Conservation (phyloP, 2,113 vertebrate species). For the Triplophysa dalaica region DNA sequence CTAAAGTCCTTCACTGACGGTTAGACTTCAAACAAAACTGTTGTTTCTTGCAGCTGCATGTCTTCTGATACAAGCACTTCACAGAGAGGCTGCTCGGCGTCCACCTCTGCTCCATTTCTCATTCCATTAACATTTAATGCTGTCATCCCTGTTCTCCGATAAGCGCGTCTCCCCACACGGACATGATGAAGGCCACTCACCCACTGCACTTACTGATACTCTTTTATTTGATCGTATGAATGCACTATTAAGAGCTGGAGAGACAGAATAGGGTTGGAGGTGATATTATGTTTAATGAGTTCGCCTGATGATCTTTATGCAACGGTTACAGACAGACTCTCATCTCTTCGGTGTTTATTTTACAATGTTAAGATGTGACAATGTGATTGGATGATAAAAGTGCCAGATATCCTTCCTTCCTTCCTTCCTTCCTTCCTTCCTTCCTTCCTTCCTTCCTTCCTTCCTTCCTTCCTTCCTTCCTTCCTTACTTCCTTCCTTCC, state of each 20-base stretch:
- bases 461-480: no score
- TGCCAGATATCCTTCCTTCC: background rate
- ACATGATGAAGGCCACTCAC: constrained; percentile 57
- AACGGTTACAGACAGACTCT: constrained; percentile 2
- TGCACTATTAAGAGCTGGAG: constrained; percentile 35
- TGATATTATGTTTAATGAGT: constrained; percentile 46
- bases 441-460: no score
- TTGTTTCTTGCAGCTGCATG: constrained; percentile 46
- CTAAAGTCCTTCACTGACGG: background rate
- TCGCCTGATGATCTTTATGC: constrained; percentile 18
- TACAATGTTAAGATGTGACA: constrained; percentile 6
- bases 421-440: no score
- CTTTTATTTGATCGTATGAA: constrained; percentile 53
- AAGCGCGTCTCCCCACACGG: constrained; percentile 54
- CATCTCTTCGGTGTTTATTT: background rate
- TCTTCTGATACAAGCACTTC: constrained; percentile 45
- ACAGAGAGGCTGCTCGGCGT: constrained; percentile 43
- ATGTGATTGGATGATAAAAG: constrained; percentile 21
- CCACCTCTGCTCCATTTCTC: constrained; percentile 49
- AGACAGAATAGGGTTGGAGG: constrained; percentile 8
- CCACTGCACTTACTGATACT: constrained; percentile 58
- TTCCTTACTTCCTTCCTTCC: no score
- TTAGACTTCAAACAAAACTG: background rate
- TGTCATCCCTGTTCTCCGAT: constrained; percentile 60
- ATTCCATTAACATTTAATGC: constrained; percentile 69